These are phyloP conservation scores for Melitaea cinxia DNA, from an alignment of 1,140 invertebrate species.

Conservation along the genomic window DNA sequence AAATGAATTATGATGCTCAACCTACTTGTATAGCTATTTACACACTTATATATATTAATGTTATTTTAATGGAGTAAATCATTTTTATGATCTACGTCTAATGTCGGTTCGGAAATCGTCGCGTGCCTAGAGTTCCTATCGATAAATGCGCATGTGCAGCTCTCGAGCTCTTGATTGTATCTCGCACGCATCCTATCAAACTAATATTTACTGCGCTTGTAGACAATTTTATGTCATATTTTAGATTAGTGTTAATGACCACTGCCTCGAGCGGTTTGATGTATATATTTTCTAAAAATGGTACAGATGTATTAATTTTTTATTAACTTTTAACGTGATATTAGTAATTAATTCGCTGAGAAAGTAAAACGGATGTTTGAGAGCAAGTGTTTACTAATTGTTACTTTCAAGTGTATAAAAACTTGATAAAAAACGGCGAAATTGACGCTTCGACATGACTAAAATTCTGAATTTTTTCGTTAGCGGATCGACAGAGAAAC, in stretches of 20 bases:
- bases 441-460: not conserved
- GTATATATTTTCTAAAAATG: too few relatives aligned
- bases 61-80: not conserved
- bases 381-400: not conserved
- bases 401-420: constrained; percentile 7
- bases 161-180: constrained; percentile 11
- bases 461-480: too few relatives aligned
- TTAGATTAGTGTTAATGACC: too few relatives aligned
- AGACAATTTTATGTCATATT: not conserved
- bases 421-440: not conserved
- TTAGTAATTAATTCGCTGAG: not conserved
- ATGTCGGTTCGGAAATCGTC: constrained; percentile 16
- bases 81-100: constrained; percentile 11
- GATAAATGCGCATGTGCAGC: constrained; percentile 18
- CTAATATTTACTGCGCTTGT: not conserved
- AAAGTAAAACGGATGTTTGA: not conserved
- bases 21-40: not conserved
- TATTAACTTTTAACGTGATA: too few relatives aligned
- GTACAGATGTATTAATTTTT: too few relatives aligned
- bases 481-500: too few relatives aligned
- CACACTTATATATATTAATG: not conserved
- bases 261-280: too few relatives aligned
- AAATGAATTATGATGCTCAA: not conserved
- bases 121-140: constrained; percentile 22
- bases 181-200: constrained; percentile 11